Evolutionary conservation across 2,888 invertebrate species (phyloP).

Genomic region (Noctua janthina): DNA sequence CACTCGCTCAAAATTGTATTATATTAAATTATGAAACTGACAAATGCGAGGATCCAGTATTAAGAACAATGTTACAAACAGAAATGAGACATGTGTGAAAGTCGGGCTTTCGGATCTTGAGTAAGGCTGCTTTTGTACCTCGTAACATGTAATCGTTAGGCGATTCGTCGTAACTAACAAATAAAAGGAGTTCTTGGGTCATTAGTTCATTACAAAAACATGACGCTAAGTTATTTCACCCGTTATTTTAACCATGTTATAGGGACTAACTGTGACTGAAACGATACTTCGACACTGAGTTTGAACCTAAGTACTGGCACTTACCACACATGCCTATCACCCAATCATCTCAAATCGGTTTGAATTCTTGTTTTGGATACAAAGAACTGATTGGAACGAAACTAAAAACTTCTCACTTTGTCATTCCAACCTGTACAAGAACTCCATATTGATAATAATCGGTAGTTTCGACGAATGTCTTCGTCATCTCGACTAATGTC

Average conservation of each 20-base stretch:
- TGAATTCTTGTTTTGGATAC: neutral
- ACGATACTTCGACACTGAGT: slow-evolving; percentile 10
- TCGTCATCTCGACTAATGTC: slow-evolving; percentile 7
- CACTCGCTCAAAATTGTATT: slow-evolving; percentile 25
- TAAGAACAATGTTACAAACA: neutral
- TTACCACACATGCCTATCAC: neutral
- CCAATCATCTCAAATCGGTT: neutral
- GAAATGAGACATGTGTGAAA: slow-evolving; percentile 28
- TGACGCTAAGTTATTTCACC: slow-evolving; percentile 38
- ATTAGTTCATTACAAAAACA: slow-evolving; percentile 17
- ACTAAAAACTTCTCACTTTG: neutral
- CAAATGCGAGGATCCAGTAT: neutral
- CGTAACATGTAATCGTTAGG: slow-evolving; percentile 34
- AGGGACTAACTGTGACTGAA: neutral
- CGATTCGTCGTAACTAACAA: slow-evolving; percentile 37
- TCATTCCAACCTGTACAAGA: slow-evolving; percentile 20
- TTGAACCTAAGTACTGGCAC: neutral
- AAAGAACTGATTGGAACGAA: neutral
- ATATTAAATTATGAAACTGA: neutral
- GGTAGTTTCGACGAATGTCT: slow-evolving; percentile 13
- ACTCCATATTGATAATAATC: slow-evolving; percentile 7
- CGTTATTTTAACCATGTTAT: slow-evolving; percentile 4
- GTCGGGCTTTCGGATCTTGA: slow-evolving; percentile 40
- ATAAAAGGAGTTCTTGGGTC: slow-evolving; percentile 24
- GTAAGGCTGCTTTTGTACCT: slow-evolving; percentile 60